Percentiles rank a stretch among this genome's conserved stretches.
Evolutionary conservation across 2,888 invertebrate species (phyloP).

Genomic region (Doris montereyensis): DNA sequence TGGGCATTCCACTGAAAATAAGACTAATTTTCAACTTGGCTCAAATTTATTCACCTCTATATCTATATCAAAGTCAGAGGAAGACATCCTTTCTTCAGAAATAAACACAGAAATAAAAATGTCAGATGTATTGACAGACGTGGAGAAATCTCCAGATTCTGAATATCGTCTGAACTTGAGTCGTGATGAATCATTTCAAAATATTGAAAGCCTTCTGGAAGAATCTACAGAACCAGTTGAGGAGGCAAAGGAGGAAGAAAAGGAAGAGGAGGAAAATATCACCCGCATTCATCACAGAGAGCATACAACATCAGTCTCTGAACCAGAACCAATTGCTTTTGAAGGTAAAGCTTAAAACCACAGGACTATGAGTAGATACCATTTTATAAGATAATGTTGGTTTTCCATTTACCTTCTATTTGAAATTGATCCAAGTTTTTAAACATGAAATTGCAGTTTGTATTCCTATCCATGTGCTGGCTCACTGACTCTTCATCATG

Average conservation of each 20-base stretch:
- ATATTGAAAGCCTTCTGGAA: background rate
- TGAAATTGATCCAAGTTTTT: too few relatives aligned
- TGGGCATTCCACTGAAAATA: slow-evolving; percentile 26
- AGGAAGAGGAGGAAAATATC: slow-evolving; percentile 27
- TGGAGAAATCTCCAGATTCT: background rate
- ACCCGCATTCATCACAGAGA: slow-evolving; percentile 41
- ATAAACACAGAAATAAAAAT: slow-evolving; percentile 41
- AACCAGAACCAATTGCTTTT: slow-evolving; percentile 51
- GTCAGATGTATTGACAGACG: slow-evolving; percentile 10
- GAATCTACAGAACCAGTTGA: background rate
- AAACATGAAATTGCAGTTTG: too few relatives aligned
- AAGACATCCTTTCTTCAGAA: slow-evolving; percentile 34
- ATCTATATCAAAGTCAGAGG: slow-evolving; percentile 37
- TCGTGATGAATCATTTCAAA: background rate
- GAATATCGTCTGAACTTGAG: background rate
- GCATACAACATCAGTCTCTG: slow-evolving; percentile 42
- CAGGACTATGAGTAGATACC: too few relatives aligned
- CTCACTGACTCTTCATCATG: too few relatives aligned
- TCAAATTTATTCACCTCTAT: slow-evolving; percentile 34
- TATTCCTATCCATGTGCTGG: too few relatives aligned
- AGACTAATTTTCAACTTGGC: slow-evolving; percentile 11
- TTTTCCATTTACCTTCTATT: too few relatives aligned
- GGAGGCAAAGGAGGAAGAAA: background rate
- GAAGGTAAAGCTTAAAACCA: slow-evolving; percentile 41
- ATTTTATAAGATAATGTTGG: too few relatives aligned